Percentiles rank a stretch among this genome's conserved stretches.
Evolutionary conservation across 2,797 vertebrate species (phyloP).

Genomic region (Fundulus diaphanus): DNA sequence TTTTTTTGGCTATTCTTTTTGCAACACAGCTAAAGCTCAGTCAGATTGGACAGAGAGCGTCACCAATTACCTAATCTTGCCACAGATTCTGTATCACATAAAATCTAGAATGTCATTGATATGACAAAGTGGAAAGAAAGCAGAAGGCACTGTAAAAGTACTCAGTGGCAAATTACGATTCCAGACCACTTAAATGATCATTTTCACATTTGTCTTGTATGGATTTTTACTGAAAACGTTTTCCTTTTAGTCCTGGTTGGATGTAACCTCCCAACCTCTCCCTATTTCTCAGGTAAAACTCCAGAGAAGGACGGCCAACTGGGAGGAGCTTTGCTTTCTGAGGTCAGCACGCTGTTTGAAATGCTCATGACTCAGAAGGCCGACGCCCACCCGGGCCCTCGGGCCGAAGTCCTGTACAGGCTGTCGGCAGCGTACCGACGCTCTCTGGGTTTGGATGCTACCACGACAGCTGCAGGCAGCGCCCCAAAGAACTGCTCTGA

Average conservation of each 20-base stretch:
- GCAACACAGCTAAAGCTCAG: background rate
- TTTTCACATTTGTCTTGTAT: background rate
- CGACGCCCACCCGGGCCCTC: conserved; percentile 78
- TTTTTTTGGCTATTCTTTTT: background rate
- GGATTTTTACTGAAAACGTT: background rate
- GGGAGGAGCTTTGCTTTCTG: conserved; percentile 88
- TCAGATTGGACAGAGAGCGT: background rate
- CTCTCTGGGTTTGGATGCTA: conserved; percentile 81
- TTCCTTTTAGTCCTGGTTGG: background rate
- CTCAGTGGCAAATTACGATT: background rate
- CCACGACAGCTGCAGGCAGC: background rate
- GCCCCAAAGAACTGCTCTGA: conserved; percentile 42
- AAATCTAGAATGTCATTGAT: background rate
- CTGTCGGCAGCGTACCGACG: conserved; percentile 86
- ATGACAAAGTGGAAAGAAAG: background rate
- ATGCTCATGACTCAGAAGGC: conserved; percentile 91
- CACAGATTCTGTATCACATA: background rate
- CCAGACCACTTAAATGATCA: background rate
- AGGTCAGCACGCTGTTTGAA: conserved; percentile 94
- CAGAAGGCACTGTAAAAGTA: background rate
- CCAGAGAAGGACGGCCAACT: conserved; percentile 77
- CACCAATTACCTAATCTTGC: background rate
- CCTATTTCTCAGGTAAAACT: conserved; percentile 70
- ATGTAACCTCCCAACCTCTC: background rate
- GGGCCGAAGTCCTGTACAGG: conserved; percentile 86